Evolutionary conservation across 2,888 invertebrate species (phyloP), one percentile per base, ranked within the genome.

Genomic region (Xylophagus ater): DNA sequence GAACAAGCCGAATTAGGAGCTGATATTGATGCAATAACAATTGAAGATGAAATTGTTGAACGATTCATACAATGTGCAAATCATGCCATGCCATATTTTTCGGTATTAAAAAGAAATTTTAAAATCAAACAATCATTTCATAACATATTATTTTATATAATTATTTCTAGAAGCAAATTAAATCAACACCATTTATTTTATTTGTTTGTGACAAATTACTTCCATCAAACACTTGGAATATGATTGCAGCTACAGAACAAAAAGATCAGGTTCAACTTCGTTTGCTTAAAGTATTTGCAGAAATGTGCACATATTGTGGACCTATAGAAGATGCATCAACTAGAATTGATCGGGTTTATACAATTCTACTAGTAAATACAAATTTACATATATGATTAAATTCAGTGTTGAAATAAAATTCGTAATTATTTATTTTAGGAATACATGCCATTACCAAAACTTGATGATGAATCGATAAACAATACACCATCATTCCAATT

Each of bases 401-500:
- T 18, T n/a, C 12, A 18, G 14, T 17, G 10, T 10, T 15, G 7
- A 9, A 10, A 13, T 32, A 4, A 5, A 19, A 37, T 15, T 21
- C n/a, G n/a, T n/a, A 14, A 9, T 19, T 20, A 13, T 42, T 47
- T 36, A 47, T 39, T 47, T 47, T 65, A 89, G 88, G 77, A 79
- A 50, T 88, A 84, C 55, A 80, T 94, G 76, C 93, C 92, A 4
- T 71, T 86, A 50, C 92, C 93, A 13, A 86, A 90, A 38, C 65
- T 78, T 37, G 78, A 79, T 48, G 69, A 73, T 47, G 73, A 73
- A 35, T 60, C 66, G 40, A 61, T 69, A 20, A 68, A 66, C 26
- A 67, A 78, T 30, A 74, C 80, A 46, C 89, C 90, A n/a, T 81
- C 85, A 43, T 73, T 94, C 34, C 82, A 93, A 59, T 94, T 94